Evolutionary conservation across 2,888 invertebrate species (phyloP).

Genomic region (Diarsia rubi): DNA sequence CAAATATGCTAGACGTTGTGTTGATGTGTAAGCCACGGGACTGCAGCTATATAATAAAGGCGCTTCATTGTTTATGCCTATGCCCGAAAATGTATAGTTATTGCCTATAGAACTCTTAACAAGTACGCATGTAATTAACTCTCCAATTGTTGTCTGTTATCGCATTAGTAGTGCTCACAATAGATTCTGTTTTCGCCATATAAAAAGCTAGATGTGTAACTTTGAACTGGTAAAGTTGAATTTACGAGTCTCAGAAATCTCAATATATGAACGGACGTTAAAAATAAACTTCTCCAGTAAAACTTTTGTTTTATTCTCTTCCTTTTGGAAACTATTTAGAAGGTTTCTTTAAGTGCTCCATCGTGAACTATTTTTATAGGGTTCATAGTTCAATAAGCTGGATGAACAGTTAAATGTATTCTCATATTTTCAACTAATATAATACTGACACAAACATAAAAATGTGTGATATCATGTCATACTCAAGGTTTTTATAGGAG

Average conservation of each 20-base stretch:
- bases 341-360: slow-evolving; percentile 28
- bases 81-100: slow-evolving; percentile 55
- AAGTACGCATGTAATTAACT: slow-evolving; percentile 61
- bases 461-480: neutral
- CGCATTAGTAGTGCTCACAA: slow-evolving; percentile 62
- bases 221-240: slow-evolving; percentile 50
- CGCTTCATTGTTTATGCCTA: slow-evolving; percentile 61
- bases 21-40: slow-evolving; percentile 63
- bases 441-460: neutral
- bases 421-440: neutral
- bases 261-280: slow-evolving; percentile 56
- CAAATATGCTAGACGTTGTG: slow-evolving; percentile 60
- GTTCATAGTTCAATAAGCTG: slow-evolving; percentile 11
- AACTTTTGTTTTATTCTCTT: slow-evolving; percentile 53
- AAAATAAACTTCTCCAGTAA: slow-evolving; percentile 63
- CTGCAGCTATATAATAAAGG: slow-evolving; percentile 51
- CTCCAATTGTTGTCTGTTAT: slow-evolving; percentile 61
- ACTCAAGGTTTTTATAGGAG: neutral
- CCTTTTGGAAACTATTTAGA: slow-evolving; percentile 27
- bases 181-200: slow-evolving; percentile 62
- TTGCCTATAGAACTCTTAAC: slow-evolving; percentile 53
- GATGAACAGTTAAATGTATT: slow-evolving; percentile 10
- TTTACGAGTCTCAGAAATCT: slow-evolving; percentile 49
- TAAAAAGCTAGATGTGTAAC: slow-evolving; percentile 58
- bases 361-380: slow-evolving; percentile 12